Evolutionary conservation across 2,113 vertebrate species (phyloP), one percentile per base, ranked within the genome.

Genomic region (Odontesthes bonariensis): DNA sequence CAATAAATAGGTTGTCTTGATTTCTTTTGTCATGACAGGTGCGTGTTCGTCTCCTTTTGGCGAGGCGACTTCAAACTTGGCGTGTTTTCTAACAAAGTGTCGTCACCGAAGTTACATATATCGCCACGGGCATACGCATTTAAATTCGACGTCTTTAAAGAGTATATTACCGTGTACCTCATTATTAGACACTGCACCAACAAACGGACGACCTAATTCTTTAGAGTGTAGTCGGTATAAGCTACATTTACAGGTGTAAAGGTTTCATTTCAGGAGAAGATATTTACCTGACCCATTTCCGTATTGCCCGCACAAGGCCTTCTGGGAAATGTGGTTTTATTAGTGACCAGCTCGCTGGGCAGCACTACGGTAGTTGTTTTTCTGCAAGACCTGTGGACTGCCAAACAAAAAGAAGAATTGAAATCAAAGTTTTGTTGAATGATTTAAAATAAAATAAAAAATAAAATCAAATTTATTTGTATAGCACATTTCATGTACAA

Each of bases 271-370:
- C n/a, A 52, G 54, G 67, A 77, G 69, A 46, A 40, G 3, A 19
- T 14, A 1, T 22, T 71, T 63, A 73, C 57, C 60, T 53, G 16
- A 22, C 0, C 1, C 12, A 73, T 61, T 88, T 88, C 87, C 87
- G 72, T 54, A 6, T 84, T 81, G 38, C 32, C 17, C 1, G 1
- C 63, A 81, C 85, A 77, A 53, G 12, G 84, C 14, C 31, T 55
- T 60, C 9, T 92, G 92, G 93, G 90, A 83, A 79, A 61, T 67
- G 85, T 47, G 19, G 75, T 83, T 54, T 44, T 22, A 11, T n/a
- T 40, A 4, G 16, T n/a, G 12, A 20, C 4, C 14, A 1, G 14
- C 19, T 19, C 8, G 17, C 14, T 6, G 4, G 17, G 46, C 17
- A n/a, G 17, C 46, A 6, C 8, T 35, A 35, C 35, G n/a, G 5